Evolutionary conservation across 53 echinoderm and acorn worm species (phyloP), one percentile per base, ranked within the genome.

Genomic region (Crossaster papposus): DNA sequence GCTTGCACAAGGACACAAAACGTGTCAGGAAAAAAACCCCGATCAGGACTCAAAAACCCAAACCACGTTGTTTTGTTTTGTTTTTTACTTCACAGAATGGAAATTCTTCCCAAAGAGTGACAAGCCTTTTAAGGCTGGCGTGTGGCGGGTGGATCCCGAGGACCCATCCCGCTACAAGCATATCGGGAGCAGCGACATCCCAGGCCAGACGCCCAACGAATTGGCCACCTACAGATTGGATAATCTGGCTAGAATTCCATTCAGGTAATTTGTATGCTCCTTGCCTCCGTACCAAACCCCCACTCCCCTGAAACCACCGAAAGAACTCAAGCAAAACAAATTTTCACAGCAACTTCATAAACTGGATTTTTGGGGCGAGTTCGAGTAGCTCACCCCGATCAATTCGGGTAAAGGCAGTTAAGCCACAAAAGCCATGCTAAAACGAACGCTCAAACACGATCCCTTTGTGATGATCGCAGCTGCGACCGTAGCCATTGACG

Each of bases 11-110:
- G 44, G 44, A 44, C 1, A 44, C 44, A 44, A 1, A 5, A 44
- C 9, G 44, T 44, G 44, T 9, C 44, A 44, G 5, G 44, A 5
- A 44, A 9, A 44, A 44, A 44, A 7, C 38, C 7, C 2, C 6
- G 44, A 44, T 44, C 9, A 9, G 44, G 9, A 44, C 44, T 44
- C 44, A 44, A 5, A 44, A 44, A 44, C 44, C 44, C 44, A 7
- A 44, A 44, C 44, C 0, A 44, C 44, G 5, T 5, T 5, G 44
- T 9, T 9, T 7, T 9, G 12, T 11, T 54, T 7, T 78, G 24
- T 13, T 28, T 38, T 65, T 82, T 80, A 38, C 14, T 36, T 83
- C n/a, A 26, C 73, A 84, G 84, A 84, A 20, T 84, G 84, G 84
- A 72, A 17, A 17, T 84, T 72, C 20, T 84, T 18, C 53, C 84